Conservation (phyloP, 1,140 invertebrate species). For the Streblospio benedicti region DNA sequence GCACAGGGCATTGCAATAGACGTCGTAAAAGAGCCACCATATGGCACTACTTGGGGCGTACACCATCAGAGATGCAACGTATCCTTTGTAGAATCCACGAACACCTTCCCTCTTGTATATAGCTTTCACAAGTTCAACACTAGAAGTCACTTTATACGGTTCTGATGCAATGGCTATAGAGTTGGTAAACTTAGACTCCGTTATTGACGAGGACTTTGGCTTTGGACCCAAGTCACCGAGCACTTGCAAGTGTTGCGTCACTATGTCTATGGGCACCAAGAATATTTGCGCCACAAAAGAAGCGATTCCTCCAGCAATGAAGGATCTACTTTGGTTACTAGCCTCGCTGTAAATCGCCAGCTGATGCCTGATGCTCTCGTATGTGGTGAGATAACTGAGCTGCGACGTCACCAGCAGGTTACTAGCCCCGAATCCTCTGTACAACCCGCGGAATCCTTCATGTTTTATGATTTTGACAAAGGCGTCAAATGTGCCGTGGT, state of each 20-base stretch:
- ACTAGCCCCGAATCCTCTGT: slow-evolving; percentile 91
- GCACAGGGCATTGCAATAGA: slow-evolving; percentile 83
- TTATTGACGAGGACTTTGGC: too few species aligned
- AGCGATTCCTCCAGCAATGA: slow-evolving; percentile 75
- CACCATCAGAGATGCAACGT: slow-evolving; percentile 77
- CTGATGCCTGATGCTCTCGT: slow-evolving; percentile 80
- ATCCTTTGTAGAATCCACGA: slow-evolving; percentile 84
- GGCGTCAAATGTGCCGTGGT: slow-evolving; percentile 79
- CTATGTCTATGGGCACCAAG: slow-evolving; percentile 89
- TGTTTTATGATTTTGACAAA: slow-evolving; percentile 74
- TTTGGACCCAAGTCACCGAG: slow-evolving; percentile 53
- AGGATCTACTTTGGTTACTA: slow-evolving; percentile 20
- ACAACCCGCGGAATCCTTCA: slow-evolving; percentile 82
- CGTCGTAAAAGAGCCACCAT: slow-evolving; percentile 93
- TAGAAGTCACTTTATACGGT: too few species aligned
- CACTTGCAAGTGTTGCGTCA: slow-evolving; percentile 95
- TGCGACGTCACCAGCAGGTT: slow-evolving; percentile 73
- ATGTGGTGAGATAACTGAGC: slow-evolving; percentile 89
- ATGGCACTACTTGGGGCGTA: slow-evolving; percentile 92
- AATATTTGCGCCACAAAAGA: slow-evolving; percentile 90
- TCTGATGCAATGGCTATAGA: too few species aligned
- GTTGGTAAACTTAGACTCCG: too few species aligned
- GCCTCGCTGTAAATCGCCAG: slow-evolving; percentile 57
- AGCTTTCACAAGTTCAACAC: slow-evolving; percentile 62
- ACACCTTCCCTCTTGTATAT: slow-evolving; percentile 74